A percentile compares a stretch with the other conserved stretches of the same genome.
Conservation (phyloP, 2,113 vertebrate species). For the Pardalotus punctatus region DNA sequence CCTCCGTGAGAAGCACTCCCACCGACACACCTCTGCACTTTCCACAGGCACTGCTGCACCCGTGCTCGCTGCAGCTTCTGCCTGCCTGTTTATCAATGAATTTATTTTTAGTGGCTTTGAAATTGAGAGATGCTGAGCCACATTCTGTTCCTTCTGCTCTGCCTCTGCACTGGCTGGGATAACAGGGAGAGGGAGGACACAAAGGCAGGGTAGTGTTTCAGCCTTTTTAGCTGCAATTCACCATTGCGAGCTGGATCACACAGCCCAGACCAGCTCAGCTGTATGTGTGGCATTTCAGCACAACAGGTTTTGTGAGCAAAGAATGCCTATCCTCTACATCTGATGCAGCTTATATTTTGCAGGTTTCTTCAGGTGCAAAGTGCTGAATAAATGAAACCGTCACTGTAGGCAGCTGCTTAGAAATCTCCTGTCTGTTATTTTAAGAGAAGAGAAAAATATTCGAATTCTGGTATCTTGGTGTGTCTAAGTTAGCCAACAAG, state of each 20-base stretch:
- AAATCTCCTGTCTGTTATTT: background rate
- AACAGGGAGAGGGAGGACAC: background rate
- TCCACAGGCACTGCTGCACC: background rate
- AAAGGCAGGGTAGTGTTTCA: background rate
- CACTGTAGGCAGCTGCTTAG: background rate
- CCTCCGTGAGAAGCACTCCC: background rate
- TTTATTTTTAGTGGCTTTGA: background rate
- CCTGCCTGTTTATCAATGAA: constrained; percentile 18
- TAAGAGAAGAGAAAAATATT: background rate
- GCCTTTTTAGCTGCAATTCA: background rate
- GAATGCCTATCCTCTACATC: background rate
- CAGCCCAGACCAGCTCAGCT: background rate
- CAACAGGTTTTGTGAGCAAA: background rate
- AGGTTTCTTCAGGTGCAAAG: background rate
- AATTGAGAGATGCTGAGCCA: background rate
- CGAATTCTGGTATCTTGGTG: background rate
- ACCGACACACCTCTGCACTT: background rate
- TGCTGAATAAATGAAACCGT: background rate
- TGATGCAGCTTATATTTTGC: background rate
- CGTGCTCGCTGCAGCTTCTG: background rate
- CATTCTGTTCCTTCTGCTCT: background rate
- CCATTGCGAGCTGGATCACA: background rate
- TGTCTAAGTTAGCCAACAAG: background rate
- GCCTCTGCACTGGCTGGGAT: background rate
- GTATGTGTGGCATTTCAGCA: background rate